Base-by-base conservation (phyloP, 1,140 invertebrate species). In the Lepidurus apus region DNA sequence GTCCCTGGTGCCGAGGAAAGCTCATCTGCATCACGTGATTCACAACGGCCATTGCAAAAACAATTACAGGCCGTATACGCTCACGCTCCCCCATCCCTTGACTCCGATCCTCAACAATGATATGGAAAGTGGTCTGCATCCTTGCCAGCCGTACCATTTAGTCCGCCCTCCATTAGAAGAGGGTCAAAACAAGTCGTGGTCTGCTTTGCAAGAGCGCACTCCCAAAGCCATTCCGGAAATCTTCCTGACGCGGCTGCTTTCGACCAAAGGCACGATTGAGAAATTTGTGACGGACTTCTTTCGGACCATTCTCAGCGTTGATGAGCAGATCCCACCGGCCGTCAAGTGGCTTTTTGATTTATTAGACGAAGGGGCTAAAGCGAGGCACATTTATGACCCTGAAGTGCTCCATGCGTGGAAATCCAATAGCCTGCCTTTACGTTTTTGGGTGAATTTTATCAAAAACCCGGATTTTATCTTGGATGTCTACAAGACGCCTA, bases 401-500 rank as follows among this genome's bases (percentile, higher is more conserved):
- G 95, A 97, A 86, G 94, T 97, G 53, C 89, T 97, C 1, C 95
- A 98, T 84, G 93, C 95, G 1, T 98, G 96, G 96, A 98, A 98
- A 87, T 96, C 94, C 1, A 98, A 98, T 79, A 95, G 95, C 87
- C 89, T 97, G 84, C 95, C 95, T 53, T 87, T 98, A 74, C 89
- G 96, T 82, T 97, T 98, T 88, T 98, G 96, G 96, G 94, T 97
- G 17, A 97, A 97, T 86, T 94, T 98, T 81, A 96, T 98, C 78
- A 98, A 97, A 85, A 97, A 97, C 89, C 95, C 96, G 8, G 94
- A 98, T 86, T 97, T 96, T 84, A 95, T 98, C 84, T 97, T 98
- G 85, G 96, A 98, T 86, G 93, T 98, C 74, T 93, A 96, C 82
- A 97, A 97, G 87, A 95, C 95, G 3, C 89, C 91, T 13, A 95